Evolutionary conservation across 1,140 invertebrate genomes (phyloP).

Genomic region (Lepidurus couesii): DNA sequence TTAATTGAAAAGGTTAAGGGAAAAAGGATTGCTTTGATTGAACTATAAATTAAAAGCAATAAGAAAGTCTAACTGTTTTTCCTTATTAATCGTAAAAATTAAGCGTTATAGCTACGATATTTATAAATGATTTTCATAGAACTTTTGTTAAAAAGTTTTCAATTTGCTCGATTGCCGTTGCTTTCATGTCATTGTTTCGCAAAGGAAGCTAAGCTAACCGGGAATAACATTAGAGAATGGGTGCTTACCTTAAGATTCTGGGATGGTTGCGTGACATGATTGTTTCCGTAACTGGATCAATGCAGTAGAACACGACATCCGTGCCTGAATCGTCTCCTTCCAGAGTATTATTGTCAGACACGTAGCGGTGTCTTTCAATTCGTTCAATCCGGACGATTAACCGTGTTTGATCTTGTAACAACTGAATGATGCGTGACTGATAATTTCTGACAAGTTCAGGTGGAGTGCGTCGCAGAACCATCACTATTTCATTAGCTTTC

Average conservation of each 20-base stretch:
- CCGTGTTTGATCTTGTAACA: slow-evolving; percentile 66
- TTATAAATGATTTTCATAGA: too few relatives aligned
- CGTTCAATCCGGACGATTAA: slow-evolving; percentile 71
- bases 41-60: too few relatives aligned
- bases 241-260: slow-evolving; percentile 58
- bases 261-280: slow-evolving; percentile 66
- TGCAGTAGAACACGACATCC: slow-evolving; percentile 77
- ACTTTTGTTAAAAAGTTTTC: too few relatives aligned
- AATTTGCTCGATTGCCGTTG: too few relatives aligned
- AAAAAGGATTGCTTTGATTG: too few relatives aligned
- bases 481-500: slow-evolving; percentile 63
- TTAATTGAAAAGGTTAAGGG: too few relatives aligned
- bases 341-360: slow-evolving; percentile 62
- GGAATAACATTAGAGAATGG: slow-evolving; percentile 25
- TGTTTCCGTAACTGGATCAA: slow-evolving; percentile 69
- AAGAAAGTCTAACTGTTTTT: too few relatives aligned
- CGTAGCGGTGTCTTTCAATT: slow-evolving; percentile 59
- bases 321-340: slow-evolving; percentile 67
- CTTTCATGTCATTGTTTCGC: too few relatives aligned
- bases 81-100: too few relatives aligned
- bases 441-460: slow-evolving; percentile 62
- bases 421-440: slow-evolving; percentile 57
- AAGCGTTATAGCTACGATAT: too few relatives aligned
- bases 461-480: slow-evolving; percentile 67
- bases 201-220: too few relatives aligned